phyloP scores from a whole-genome alignment of 2,113 vertebrate genomes.

The Enhydra lutris region DNA sequence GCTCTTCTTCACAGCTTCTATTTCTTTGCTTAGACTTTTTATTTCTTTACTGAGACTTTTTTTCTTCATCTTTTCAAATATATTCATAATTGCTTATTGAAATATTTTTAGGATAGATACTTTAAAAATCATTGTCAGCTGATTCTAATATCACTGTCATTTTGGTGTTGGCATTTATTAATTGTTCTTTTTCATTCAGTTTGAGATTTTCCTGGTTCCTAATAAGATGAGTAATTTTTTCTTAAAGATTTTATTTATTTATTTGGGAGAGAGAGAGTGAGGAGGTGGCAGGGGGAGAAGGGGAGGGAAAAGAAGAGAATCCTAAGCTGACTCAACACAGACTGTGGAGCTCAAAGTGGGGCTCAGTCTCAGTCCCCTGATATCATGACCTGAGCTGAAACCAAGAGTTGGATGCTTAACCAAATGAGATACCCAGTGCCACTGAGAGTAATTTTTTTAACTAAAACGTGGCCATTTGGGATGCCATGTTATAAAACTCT shows the following conservation, averaged over 20 bases:
- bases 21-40: not conserved
- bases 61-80: not conserved
- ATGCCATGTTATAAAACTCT: not conserved
- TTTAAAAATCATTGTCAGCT: not conserved
- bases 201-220: not conserved
- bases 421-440: not conserved
- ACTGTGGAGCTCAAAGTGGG: not conserved
- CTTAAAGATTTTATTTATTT: not conserved
- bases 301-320: not conserved
- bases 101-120: not conserved
- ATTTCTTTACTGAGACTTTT: not conserved
- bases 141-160: not conserved
- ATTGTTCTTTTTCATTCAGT: not conserved
- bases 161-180: not conserved
- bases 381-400: not conserved
- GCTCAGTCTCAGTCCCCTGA: not conserved
- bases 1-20: not conserved
- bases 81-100: not conserved
- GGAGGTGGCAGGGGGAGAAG: too few species aligned
- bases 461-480: not conserved
- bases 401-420: not conserved
- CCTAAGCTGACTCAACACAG: not conserved
- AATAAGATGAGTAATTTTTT: not conserved
- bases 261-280: not conserved
- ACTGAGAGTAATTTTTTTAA: not conserved